Percentiles rank a stretch among this genome's conserved stretches.
These are phyloP conservation scores for Aplidium turbinatum DNA, from an alignment of 23 tunicate genomes.

Conservation along the genomic window DNA sequence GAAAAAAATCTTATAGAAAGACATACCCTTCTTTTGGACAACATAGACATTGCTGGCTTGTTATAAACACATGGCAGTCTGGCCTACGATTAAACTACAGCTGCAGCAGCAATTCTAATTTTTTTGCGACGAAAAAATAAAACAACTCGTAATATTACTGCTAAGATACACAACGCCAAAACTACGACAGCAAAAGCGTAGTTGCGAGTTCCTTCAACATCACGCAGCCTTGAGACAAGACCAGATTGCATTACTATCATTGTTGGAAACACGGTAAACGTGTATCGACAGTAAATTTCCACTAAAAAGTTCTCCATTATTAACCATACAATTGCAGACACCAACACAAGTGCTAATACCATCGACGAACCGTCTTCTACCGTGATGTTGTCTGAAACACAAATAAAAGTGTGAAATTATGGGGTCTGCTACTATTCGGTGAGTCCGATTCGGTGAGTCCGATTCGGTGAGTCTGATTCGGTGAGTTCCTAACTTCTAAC, in stretches of 20 bases:
- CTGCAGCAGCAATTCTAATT: no score
- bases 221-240: slow-evolving; percentile 1
- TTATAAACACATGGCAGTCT: no score
- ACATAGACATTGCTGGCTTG: no score
- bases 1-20: no score
- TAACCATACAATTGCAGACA: slow-evolving; percentile 25
- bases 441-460: no score
- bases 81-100: no score
- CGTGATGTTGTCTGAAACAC: slow-evolving; percentile 20
- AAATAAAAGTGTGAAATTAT: background rate
- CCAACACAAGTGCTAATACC: background rate
- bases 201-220: background rate
- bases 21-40: no score
- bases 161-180: background rate
- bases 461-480: no score
- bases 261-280: slow-evolving; percentile 26
- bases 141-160: no score
- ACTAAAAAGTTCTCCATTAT: slow-evolving; percentile 10
- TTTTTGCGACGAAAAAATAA: no score
- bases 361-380: slow-evolving; percentile 28
- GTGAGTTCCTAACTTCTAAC: no score
- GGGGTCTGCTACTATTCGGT: no score
- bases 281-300: slow-evolving; percentile 29
- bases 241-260: slow-evolving; percentile 32
- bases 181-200: background rate